Evolutionary conservation across 2,797 vertebrate genomes (phyloP).

Genomic region (Bradypodion pumilum): DNA sequence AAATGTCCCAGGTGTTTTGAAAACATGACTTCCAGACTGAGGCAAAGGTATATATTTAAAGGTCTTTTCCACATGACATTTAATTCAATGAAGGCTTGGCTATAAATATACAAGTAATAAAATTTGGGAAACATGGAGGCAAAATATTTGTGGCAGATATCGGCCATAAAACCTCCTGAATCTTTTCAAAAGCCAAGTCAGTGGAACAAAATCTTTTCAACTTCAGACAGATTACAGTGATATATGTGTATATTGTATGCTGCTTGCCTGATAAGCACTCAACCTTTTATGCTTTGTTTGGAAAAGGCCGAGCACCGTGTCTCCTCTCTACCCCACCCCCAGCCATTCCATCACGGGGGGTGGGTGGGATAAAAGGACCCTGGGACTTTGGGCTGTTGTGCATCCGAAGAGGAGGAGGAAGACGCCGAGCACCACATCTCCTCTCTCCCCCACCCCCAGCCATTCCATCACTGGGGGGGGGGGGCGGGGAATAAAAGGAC

Average conservation of each 20-base stretch:
- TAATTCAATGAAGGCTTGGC: background rate
- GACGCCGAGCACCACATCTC: too few relatives aligned
- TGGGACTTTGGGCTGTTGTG: too few relatives aligned
- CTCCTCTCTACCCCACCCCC: too few relatives aligned
- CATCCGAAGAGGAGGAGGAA: too few relatives aligned
- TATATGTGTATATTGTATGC: rapidly evolving
- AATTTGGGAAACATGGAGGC: background rate
- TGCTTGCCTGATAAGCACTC: constrained; percentile 13
- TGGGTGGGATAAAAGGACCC: too few relatives aligned
- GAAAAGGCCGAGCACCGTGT: too few relatives aligned
- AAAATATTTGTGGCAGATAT: constrained; percentile 18
- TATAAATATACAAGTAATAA: background rate
- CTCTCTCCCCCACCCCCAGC: too few relatives aligned
- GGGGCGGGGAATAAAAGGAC: constrained; percentile 20
- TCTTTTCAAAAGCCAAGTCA: background rate
- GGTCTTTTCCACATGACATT: background rate
- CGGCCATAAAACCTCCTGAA: background rate
- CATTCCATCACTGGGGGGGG: too few relatives aligned
- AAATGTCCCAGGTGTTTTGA: background rate
- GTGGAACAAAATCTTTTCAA: background rate
- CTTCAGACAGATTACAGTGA: constrained; percentile 9
- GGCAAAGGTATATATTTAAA: background rate
- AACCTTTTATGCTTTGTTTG: constrained; percentile 37
- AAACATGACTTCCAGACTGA: background rate
- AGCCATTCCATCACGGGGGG: too few relatives aligned